Conservation (phyloP, 1,140 invertebrate species). For the Campoletis sonorensis region DNA sequence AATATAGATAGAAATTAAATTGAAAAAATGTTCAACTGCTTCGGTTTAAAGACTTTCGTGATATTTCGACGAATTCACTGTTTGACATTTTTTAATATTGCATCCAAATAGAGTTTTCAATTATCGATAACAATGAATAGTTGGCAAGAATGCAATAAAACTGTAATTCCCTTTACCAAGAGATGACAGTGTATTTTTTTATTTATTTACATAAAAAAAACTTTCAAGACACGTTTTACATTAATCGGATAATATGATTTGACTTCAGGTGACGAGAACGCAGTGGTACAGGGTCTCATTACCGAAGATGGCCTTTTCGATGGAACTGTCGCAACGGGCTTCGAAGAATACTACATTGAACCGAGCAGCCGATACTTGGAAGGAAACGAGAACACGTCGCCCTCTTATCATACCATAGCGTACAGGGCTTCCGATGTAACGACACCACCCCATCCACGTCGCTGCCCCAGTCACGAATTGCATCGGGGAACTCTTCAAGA, state of each 20-base stretch:
- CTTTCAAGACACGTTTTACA: background rate
- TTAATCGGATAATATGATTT: background rate
- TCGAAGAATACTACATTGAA: constrained; percentile 91
- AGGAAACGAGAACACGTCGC: constrained; percentile 70
- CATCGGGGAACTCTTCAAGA: constrained; percentile 56
- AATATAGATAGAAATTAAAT: no score
- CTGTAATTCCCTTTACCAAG: no score
- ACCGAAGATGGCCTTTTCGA: constrained; percentile 93
- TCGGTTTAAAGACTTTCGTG: no score
- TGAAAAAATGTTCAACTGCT: no score
- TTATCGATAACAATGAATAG: no score
- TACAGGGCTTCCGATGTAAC: constrained; percentile 89
- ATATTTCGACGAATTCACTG: no score
- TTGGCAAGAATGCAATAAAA: no score
- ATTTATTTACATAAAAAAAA: background rate
- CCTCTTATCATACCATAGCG: constrained; percentile 86
- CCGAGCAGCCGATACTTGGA: constrained; percentile 85
- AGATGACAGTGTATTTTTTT: no score
- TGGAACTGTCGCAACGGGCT: constrained; percentile 86
- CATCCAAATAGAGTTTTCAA: no score
- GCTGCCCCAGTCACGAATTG: constrained; percentile 79
- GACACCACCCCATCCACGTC: constrained; percentile 76
- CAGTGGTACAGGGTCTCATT: constrained; percentile 90
- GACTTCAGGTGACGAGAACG: constrained; percentile 87
- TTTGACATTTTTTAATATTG: no score